Conservation (phyloP, 1,140 invertebrate genomes). For the Drosophila neocordata region DNA sequence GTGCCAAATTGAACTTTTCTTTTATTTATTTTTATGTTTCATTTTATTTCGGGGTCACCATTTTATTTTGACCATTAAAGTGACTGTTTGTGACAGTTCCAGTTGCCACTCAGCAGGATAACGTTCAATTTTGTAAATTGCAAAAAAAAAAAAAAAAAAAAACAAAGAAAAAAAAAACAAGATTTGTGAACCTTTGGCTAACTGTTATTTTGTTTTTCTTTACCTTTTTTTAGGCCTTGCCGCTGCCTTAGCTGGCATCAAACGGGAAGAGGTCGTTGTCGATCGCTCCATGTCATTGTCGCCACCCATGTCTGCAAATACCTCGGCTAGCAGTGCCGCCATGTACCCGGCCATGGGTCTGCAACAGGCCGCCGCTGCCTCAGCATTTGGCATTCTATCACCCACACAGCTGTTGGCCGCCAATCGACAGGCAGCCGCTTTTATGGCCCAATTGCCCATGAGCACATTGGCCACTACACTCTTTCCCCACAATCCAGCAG, state of each 20-base stretch:
- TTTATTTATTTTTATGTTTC: neutral
- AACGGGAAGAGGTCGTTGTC: constrained; percentile 79
- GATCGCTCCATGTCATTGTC: constrained; percentile 80
- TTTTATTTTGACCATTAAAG: constrained; percentile 4
- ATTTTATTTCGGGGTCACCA: constrained; percentile 18
- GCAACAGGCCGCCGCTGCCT: constrained; percentile 82
- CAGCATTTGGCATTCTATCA: constrained; percentile 83
- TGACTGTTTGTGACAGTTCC: constrained; percentile 40
- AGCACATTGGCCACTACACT: constrained; percentile 76
- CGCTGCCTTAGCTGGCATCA: constrained; percentile 80
- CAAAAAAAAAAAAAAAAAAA: neutral
- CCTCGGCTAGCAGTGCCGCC: constrained; percentile 64
- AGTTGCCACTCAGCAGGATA: constrained; percentile 21
- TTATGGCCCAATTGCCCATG: constrained; percentile 81
- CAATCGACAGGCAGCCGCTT: constrained; percentile 83
- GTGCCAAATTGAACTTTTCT: constrained; percentile 1
- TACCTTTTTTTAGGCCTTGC: constrained; percentile 82
- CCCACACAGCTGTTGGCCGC: constrained; percentile 85
- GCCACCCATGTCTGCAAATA: constrained; percentile 79
- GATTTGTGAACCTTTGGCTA: constrained; percentile 24
- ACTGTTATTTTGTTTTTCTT: constrained; percentile 14
- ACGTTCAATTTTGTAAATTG: neutral
- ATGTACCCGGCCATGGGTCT: constrained; percentile 82
- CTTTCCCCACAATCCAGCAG: constrained; percentile 84
- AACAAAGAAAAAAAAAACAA: neutral